A percentile compares a stretch with the other conserved stretches of the same genome.
phyloP scores from a whole-genome alignment of 2,797 vertebrate species.

The Furcifer pardalis region DNA sequence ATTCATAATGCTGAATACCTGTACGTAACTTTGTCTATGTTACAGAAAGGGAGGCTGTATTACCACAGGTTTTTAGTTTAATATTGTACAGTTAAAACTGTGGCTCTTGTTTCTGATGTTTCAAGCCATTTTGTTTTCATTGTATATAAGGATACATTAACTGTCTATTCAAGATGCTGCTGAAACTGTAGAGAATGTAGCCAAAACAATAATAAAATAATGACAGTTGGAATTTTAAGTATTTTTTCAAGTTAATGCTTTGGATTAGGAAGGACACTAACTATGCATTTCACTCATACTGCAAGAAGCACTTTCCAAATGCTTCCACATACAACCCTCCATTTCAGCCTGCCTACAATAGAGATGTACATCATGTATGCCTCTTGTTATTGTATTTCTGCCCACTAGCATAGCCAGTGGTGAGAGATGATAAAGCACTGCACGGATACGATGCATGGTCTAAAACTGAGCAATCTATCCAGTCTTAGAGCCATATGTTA shows the following conservation, averaged over 20 bases:
- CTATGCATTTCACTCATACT: slow-evolving; percentile 25
- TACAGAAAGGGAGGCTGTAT: slow-evolving; percentile 78
- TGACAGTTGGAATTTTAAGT: slow-evolving; percentile 82
- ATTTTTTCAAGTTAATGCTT: slow-evolving; percentile 58
- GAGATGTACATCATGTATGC: neutral
- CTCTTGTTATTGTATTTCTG: neutral
- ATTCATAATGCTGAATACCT: slow-evolving; percentile 78
- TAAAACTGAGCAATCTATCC: neutral
- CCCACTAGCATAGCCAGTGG: neutral
- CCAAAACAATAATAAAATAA: slow-evolving; percentile 86
- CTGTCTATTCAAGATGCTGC: slow-evolving; percentile 87
- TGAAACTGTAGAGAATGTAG: slow-evolving; percentile 90
- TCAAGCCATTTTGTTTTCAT: slow-evolving; percentile 82
- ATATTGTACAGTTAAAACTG: slow-evolving; percentile 82
- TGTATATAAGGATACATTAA: slow-evolving; percentile 83
- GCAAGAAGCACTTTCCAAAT: slow-evolving; percentile 25
- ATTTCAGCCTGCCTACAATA: neutral
- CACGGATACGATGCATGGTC: no score
- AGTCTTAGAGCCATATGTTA: neutral
- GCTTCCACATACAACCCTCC: neutral
- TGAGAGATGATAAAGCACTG: neutral
- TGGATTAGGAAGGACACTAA: slow-evolving; percentile 37
- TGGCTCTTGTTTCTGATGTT: slow-evolving; percentile 82
- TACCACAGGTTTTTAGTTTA: slow-evolving; percentile 75
- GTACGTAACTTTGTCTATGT: slow-evolving; percentile 79